Base-by-base conservation (phyloP, 2,797 vertebrate genomes). In the Geranospiza caerulescens region DNA sequence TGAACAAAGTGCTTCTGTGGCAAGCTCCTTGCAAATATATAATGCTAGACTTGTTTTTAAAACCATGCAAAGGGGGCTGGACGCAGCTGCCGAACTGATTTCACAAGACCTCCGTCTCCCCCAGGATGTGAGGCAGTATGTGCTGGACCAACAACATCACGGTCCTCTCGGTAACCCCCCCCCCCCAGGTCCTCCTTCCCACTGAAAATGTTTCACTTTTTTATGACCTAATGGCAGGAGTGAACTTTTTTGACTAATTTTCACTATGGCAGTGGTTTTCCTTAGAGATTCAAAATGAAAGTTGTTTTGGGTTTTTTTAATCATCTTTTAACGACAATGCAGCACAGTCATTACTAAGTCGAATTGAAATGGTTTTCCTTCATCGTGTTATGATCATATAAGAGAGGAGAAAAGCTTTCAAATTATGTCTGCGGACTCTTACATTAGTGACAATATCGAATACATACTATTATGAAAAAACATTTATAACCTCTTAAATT, bases 401-500 rank as follows among this genome's bases (percentile, higher is more conserved):
- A 81, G 73, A 71, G 29, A 85, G 52, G 31, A 84, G 55, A 76
- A 82, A 85, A 94, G 5, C 48, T 73, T 85, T 85, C 66, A 29
- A 55, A 33, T 76, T 80, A 18, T 63, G 15, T 52, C 55, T 87
- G 52, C 50, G 59, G 52, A 21, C 45, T 71, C 55, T 34, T 64
- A 64, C 17, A 26, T 82, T 75, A 78, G 34, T 68, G 64, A 45
- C 71, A 91, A 50, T 66, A 60, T 13, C 44, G 60, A 64, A 87
- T 68, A 71, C n/a, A 50, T 87, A 47, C 34, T 55, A 33, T 60
- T 68, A 93, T 50, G 31, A 58, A 91, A 93, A 91, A 90, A 82
- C 82, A 66, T 94, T 93, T 91, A 92, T 84, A 91, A 87, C 36
- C 82, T 81, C 72, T 94, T 95, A 94, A 95, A 90, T 94, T 90